Conservation (phyloP, 2,888 invertebrate species). For the Tineola bisselliella region DNA sequence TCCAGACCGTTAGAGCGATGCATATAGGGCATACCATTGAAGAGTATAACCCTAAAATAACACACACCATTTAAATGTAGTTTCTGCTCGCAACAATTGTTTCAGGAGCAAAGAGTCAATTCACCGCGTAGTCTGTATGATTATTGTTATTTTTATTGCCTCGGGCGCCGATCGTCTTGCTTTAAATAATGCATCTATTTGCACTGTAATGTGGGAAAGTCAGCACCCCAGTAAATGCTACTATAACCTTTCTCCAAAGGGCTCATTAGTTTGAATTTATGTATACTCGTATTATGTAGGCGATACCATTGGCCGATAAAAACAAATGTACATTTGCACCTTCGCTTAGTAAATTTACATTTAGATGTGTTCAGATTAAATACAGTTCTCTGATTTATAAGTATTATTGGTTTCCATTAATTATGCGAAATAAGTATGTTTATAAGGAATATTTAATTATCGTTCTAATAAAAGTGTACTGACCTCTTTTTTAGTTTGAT, state of each 20-base stretch:
- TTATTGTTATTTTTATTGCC: not conserved
- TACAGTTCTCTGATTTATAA: not conserved
- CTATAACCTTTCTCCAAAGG: slow-evolving; percentile 40
- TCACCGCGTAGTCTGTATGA: not conserved
- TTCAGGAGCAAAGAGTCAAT: not conserved
- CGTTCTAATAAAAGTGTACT: slow-evolving; percentile 28
- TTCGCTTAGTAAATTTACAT: not conserved
- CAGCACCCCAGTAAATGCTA: slow-evolving; percentile 30
- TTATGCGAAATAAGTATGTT: not conserved
- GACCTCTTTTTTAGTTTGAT: slow-evolving; percentile 67
- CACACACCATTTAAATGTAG: not conserved
- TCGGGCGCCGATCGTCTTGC: slow-evolving; percentile 1
- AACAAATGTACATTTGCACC: slow-evolving; percentile 1
- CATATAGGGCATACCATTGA: not conserved
- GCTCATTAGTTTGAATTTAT: slow-evolving; percentile 45
- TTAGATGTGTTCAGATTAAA: not conserved
- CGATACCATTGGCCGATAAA: not conserved
- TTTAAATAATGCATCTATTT: slow-evolving; percentile 46
- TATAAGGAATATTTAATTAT: not conserved
- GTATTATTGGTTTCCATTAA: not conserved
- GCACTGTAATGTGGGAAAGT: slow-evolving; percentile 51
- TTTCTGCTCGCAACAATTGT: not conserved
- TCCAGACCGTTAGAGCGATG: no score
- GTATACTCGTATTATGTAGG: slow-evolving; percentile 23
- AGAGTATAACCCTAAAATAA: not conserved